Percentiles rank a stretch among this genome's conserved stretches.
Evolutionary conservation across 2,113 vertebrate genomes (phyloP).

Genomic region (Ochotona princeps): DNA sequence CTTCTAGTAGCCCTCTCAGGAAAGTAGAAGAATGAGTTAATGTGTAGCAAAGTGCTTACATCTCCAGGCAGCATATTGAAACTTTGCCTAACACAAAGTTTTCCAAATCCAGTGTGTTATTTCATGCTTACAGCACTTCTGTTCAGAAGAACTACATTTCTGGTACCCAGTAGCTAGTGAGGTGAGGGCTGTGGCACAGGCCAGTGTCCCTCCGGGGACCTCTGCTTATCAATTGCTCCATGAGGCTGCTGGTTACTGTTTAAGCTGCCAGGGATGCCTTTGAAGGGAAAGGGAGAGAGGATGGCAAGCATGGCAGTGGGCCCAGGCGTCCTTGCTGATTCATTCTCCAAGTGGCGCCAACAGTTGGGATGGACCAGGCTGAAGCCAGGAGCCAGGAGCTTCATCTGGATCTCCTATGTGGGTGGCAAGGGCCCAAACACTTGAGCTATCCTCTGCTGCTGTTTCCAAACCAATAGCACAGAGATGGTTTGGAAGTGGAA

Average conservation of each 20-base stretch:
- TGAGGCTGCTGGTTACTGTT: constrained; percentile 14
- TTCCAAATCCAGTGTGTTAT: not conserved
- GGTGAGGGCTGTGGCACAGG: not conserved
- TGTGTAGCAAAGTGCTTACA: constrained; percentile 8
- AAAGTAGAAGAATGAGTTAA: constrained; percentile 15
- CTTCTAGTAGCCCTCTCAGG: not conserved
- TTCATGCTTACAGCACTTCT: not conserved
- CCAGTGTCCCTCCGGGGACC: not conserved
- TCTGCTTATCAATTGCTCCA: not conserved
- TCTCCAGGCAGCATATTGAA: not conserved
- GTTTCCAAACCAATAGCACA: no score
- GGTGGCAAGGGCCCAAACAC: no score
- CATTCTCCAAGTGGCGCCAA: no score
- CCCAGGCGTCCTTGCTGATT: no score
- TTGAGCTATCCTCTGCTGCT: no score
- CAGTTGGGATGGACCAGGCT: no score
- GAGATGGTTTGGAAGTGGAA: no score
- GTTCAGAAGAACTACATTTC: not conserved
- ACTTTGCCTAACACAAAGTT: constrained; percentile 17
- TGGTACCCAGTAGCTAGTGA: not conserved
- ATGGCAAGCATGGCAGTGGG: not conserved
- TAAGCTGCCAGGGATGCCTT: not conserved
- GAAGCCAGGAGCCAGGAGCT: no score
- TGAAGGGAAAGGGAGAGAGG: not conserved
- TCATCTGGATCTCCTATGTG: no score